phyloP scores from a whole-genome alignment of 2,888 invertebrate genomes.

The Norana najaformis region DNA sequence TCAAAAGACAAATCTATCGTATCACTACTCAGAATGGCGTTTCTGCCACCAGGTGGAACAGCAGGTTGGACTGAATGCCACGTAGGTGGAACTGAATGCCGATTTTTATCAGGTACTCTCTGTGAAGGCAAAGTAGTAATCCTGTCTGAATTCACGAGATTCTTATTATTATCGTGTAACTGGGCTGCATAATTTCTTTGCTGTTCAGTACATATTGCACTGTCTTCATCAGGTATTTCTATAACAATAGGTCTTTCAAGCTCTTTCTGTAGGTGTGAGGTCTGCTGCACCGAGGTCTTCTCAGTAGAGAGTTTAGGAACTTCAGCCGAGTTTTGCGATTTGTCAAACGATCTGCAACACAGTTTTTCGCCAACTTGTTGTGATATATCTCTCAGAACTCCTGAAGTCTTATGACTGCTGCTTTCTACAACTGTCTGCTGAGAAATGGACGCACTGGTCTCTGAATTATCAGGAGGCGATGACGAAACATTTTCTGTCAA shows the following conservation, averaged over 20 bases:
- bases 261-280: not conserved
- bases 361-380: not conserved
- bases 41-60: not conserved
- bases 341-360: not conserved
- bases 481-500: not conserved
- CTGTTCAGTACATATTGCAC: not conserved
- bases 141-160: not conserved
- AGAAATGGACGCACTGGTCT: not conserved
- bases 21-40: not conserved
- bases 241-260: not conserved
- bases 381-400: not conserved
- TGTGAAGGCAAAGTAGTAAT: not conserved
- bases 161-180: not conserved
- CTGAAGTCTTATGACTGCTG: not conserved
- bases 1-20: not conserved
- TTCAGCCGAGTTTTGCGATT: not conserved
- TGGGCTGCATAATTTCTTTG: not conserved
- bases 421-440: not conserved
- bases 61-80: not conserved
- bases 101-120: not conserved
- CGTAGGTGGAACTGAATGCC: not conserved
- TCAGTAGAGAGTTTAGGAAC: not conserved
- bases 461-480: not conserved
- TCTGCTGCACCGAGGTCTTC: not conserved
- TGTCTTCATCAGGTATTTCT: constrained; percentile 17